Conservation (phyloP, 1,140 invertebrate species). For the Papilio dardanus region DNA sequence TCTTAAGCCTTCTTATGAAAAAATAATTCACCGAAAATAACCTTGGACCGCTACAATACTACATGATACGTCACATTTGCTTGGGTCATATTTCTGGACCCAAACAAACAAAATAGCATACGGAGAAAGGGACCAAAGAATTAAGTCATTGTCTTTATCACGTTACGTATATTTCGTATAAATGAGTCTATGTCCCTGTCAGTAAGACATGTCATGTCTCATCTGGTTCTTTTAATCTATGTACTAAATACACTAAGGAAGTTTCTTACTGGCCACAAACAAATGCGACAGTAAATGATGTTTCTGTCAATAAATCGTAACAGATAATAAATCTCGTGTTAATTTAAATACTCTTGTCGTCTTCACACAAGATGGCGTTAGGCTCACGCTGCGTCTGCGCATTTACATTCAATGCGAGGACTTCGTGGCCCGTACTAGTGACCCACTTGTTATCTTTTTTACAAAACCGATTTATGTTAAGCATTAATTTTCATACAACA, state of each 20-base stretch:
- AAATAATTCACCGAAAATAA: too few relatives aligned
- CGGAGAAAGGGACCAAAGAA: too few relatives aligned
- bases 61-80: too few relatives aligned
- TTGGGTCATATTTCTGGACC: too few relatives aligned
- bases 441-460: conserved; percentile 57
- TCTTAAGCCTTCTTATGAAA: too few relatives aligned
- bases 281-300: background rate
- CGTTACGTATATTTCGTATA: too few relatives aligned
- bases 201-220: too few relatives aligned
- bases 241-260: background rate
- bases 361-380: conserved; percentile 54
- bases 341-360: conserved; percentile 33
- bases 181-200: too few relatives aligned
- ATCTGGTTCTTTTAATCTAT: too few relatives aligned
- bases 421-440: conserved; percentile 53
- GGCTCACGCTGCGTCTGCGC: conserved; percentile 55
- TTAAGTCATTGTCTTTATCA: too few relatives aligned
- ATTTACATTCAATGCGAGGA: conserved; percentile 74
- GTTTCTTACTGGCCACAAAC: background rate
- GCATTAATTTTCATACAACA: conserved; percentile 8
- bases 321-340: conserved; percentile 15
- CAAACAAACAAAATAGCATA: too few relatives aligned
- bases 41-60: too few relatives aligned
- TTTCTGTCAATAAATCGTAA: background rate
- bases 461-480: background rate